Conservation (phyloP, 1,140 invertebrate genomes). For the Drosophila navojoa region DNA sequence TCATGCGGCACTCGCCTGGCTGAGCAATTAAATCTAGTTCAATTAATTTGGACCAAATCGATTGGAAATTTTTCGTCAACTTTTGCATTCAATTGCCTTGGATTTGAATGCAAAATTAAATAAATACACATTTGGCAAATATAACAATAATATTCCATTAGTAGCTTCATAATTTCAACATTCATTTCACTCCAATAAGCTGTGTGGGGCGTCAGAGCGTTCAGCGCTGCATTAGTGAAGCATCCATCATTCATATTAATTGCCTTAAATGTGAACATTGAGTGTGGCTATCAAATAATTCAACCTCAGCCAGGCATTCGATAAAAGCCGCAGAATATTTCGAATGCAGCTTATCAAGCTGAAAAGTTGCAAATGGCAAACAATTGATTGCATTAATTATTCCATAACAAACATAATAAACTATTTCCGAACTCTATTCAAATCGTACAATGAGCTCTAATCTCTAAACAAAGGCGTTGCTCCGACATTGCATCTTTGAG, state of each 20-base stretch:
- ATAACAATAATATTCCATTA: too few relatives aligned
- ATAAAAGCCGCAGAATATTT: conserved; percentile 7
- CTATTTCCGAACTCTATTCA: not conserved
- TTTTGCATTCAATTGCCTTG: not conserved
- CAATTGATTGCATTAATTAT: conserved; percentile 8
- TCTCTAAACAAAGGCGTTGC: too few relatives aligned
- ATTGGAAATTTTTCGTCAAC: not conserved
- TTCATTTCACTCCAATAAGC: not conserved
- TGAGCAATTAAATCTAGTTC: not conserved
- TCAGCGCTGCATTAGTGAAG: not conserved
- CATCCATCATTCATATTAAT: not conserved
- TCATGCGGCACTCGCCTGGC: not conserved
- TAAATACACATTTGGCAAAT: not conserved
- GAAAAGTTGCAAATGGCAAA: conserved; percentile 16
- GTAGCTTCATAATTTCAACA: not conserved
- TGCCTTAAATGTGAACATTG: not conserved
- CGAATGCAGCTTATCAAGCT: not conserved
- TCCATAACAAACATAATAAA: not conserved
- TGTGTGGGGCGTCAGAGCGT: not conserved
- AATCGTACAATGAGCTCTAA: too few relatives aligned
- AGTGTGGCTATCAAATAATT: not conserved
- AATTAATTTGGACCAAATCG: not conserved
- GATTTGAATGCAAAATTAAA: not conserved
- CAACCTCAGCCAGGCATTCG: not conserved
- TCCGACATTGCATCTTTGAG: too few relatives aligned